Conservation (phyloP, 1,140 invertebrate genomes). For the Pseudomyrmex sp. region DNA sequence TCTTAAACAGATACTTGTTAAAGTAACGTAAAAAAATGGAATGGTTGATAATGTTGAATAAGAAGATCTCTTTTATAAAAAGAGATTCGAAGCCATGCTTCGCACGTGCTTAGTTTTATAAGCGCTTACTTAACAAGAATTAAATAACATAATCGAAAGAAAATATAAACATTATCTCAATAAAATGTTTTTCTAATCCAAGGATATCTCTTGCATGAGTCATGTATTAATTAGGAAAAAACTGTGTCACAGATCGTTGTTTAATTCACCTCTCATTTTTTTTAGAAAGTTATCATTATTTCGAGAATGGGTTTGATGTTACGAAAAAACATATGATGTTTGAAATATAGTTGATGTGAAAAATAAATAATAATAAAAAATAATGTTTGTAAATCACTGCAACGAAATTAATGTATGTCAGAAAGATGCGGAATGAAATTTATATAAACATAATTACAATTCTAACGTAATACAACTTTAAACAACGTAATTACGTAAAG, state of each 20-base stretch:
- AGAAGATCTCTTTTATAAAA: neutral
- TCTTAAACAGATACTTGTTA: conserved; percentile 9
- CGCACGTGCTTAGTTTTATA: conserved; percentile 41
- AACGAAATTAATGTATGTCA: neutral
- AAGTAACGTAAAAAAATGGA: neutral
- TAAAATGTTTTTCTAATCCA: conserved; percentile 6
- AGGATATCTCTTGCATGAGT: neutral
- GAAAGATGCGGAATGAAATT: too few species aligned
- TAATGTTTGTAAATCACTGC: neutral
- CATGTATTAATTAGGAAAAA: neutral
- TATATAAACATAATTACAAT: too few species aligned
- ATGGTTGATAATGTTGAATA: neutral
- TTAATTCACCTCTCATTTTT: neutral
- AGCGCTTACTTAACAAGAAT: conserved; percentile 27
- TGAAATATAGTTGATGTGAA: too few species aligned
- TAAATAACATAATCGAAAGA: neutral
- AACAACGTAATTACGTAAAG: too few species aligned
- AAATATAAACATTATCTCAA: neutral
- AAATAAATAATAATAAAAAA: too few species aligned
- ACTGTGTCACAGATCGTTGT: neutral
- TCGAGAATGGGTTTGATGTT: neutral
- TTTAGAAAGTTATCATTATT: neutral
- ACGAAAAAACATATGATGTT: neutral
- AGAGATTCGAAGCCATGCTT: neutral
- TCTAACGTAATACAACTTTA: too few species aligned